Conservation (phyloP, 2,113 vertebrate species). For the Scortum barcoo region DNA sequence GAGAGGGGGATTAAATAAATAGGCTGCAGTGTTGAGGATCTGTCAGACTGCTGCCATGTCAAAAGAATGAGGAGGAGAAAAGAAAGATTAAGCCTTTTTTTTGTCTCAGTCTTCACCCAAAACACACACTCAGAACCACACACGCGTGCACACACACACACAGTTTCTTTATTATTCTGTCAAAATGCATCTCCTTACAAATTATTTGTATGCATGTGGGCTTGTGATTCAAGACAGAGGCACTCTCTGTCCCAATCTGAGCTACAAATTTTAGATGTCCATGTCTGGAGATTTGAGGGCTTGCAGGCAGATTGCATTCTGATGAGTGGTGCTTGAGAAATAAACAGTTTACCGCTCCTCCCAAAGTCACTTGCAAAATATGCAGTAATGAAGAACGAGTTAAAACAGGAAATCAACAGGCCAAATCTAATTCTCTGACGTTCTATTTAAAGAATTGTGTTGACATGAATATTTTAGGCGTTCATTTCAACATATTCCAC, state of each 20-base stretch:
- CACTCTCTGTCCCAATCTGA: constrained; percentile 60
- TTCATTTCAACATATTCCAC: not conserved
- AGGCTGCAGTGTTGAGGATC: constrained; percentile 64
- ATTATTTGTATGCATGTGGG: constrained; percentile 73
- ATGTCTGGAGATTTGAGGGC: constrained; percentile 66
- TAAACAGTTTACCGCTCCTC: constrained; percentile 61
- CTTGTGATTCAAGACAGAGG: constrained; percentile 63
- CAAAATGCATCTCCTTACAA: constrained; percentile 69
- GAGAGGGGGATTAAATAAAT: constrained; percentile 73
- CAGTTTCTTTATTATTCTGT: constrained; percentile 63
- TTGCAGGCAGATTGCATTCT: constrained; percentile 67
- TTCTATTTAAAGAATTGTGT: constrained; percentile 3
- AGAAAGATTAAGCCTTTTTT: constrained; percentile 67
- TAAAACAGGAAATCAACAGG: constrained; percentile 20
- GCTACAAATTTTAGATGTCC: constrained; percentile 63
- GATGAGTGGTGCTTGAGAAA: constrained; percentile 71
- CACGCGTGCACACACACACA: constrained; percentile 22
- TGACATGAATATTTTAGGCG: not conserved
- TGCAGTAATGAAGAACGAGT: constrained; percentile 35
- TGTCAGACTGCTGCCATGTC: constrained; percentile 73
- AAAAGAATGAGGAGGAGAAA: constrained; percentile 66
- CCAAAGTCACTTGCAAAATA: constrained; percentile 34
- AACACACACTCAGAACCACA: constrained; percentile 21
- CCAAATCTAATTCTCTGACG: constrained; percentile 3
- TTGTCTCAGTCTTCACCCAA: constrained; percentile 60